These are phyloP conservation scores for Clarias pachynema DNA, from an alignment of 2,797 vertebrate species.

Conservation along the genomic window DNA sequence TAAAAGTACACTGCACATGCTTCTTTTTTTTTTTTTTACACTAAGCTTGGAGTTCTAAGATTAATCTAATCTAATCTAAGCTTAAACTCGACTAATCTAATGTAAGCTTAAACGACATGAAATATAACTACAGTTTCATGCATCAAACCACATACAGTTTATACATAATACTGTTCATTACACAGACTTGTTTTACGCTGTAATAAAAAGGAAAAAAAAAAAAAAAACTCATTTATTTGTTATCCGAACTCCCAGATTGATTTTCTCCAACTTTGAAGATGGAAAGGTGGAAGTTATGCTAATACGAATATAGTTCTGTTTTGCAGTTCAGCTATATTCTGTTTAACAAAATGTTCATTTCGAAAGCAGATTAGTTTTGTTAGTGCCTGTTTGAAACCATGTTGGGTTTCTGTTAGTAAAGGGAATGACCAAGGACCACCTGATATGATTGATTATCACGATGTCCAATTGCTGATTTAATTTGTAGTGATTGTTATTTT, in stretches of 20 bases:
- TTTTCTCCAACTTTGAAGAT: neutral
- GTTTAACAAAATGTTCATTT: neutral
- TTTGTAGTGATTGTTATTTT: too few species aligned
- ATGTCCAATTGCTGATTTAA: too few species aligned
- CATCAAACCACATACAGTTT: neutral
- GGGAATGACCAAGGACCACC: too few species aligned
- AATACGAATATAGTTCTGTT: neutral
- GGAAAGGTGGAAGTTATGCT: neutral
- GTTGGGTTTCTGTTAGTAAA: neutral
- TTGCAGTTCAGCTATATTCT: neutral
- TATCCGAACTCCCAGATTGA: neutral
- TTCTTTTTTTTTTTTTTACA: neutral
- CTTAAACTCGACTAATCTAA: neutral
- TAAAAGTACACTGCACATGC: neutral
- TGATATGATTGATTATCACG: too few species aligned
- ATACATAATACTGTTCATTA: neutral
- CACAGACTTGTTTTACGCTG: neutral
- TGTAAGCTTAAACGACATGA: too few species aligned
- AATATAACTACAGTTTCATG: neutral
- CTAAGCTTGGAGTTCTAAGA: neutral
- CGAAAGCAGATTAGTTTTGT: neutral
- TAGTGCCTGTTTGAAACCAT: neutral
- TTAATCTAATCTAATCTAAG: too few species aligned
- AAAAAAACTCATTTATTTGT: neutral
- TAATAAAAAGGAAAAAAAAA: neutral